A percentile compares a stretch with the other conserved stretches of the same genome.
Evolutionary conservation across 2,888 invertebrate genomes (phyloP).

Genomic region (Drosophila tanythrix): DNA sequence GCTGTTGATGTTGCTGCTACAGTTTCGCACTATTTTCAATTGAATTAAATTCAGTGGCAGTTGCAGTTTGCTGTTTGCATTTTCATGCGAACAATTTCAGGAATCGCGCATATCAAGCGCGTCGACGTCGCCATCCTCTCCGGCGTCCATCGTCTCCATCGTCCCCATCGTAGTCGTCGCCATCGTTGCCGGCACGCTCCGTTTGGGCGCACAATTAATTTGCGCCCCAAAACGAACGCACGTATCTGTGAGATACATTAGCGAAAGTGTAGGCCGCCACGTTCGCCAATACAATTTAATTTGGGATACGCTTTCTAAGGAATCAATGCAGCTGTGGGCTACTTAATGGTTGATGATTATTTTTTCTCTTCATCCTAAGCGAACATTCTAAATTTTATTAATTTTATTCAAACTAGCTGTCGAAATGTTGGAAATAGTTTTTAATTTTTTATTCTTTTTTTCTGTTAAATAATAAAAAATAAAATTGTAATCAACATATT

Average conservation of each 20-base stretch:
- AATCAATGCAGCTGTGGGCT: background rate
- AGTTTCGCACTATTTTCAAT: constrained; percentile 81
- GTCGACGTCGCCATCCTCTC: constrained; percentile 73
- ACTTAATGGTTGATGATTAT: no score
- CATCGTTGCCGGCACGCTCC: constrained; percentile 81
- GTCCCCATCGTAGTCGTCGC: constrained; percentile 16
- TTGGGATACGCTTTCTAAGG: constrained; percentile 52
- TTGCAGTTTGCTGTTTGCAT: constrained; percentile 55
- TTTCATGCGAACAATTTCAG: constrained; percentile 84
- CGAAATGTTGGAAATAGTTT: background rate
- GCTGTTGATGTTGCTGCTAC: constrained; percentile 40
- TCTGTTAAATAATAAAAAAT: background rate
- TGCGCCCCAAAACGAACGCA: constrained; percentile 75
- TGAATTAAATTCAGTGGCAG: constrained; percentile 73
- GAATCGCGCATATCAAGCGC: constrained; percentile 84
- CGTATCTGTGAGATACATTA: constrained; percentile 79
- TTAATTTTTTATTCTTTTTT: no score
- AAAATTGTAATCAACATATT: no score
- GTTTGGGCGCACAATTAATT: constrained; percentile 84
- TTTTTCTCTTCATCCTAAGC: background rate
- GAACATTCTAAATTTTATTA: background rate
- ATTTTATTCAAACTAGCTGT: background rate
- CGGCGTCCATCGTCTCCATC: constrained; percentile 1
- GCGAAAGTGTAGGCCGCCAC: constrained; percentile 73
- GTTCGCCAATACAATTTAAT: constrained; percentile 76